A percentile compares a stretch with the other conserved stretches of the same genome.
Evolutionary conservation across 2,797 vertebrate genomes (phyloP).

Genomic region (Phalloptychus januarius): DNA sequence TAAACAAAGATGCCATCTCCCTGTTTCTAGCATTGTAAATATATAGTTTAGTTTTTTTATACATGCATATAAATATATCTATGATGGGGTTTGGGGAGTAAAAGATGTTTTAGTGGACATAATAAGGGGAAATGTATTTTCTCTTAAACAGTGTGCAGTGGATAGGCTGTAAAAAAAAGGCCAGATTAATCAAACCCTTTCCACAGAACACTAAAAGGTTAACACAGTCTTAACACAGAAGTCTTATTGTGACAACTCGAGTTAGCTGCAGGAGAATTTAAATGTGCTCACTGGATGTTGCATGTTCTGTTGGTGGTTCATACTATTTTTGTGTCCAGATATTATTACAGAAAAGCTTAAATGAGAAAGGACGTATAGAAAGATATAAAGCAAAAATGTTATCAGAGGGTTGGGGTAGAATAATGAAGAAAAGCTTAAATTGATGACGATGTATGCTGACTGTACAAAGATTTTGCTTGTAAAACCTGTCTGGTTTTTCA

Average conservation of each 20-base stretch:
- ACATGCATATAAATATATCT: neutral
- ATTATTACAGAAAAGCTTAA: conserved; percentile 75
- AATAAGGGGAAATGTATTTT: conserved; percentile 43
- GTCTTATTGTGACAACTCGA: conserved; percentile 76
- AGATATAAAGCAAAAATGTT: conserved; percentile 64
- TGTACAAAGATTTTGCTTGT: conserved; percentile 95
- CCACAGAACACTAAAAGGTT: conserved; percentile 68
- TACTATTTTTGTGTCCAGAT: conserved; percentile 87
- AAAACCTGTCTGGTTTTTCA: conserved; percentile 94
- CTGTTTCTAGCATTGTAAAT: conserved; percentile 93
- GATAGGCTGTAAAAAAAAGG: conserved; percentile 40
- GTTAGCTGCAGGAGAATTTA: conserved; percentile 86
- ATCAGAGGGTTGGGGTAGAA: conserved; percentile 23
- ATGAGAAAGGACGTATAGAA: conserved; percentile 47
- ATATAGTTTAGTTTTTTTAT: conserved; percentile 78
- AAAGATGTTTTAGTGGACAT: conserved; percentile 79
- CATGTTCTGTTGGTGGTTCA: conserved; percentile 94
- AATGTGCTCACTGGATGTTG: conserved; percentile 96
- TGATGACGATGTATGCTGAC: conserved; percentile 83
- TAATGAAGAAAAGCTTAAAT: conserved; percentile 75
- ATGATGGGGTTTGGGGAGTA: conserved; percentile 67
- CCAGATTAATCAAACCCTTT: conserved; percentile 55
- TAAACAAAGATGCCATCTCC: conserved; percentile 59
- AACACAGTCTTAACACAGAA: conserved; percentile 68
- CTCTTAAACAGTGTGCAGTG: conserved; percentile 60